Percentiles rank a stretch among this genome's conserved stretches.
Conservation (phyloP, 2,113 vertebrate species). For the Scolopax mira region DNA sequence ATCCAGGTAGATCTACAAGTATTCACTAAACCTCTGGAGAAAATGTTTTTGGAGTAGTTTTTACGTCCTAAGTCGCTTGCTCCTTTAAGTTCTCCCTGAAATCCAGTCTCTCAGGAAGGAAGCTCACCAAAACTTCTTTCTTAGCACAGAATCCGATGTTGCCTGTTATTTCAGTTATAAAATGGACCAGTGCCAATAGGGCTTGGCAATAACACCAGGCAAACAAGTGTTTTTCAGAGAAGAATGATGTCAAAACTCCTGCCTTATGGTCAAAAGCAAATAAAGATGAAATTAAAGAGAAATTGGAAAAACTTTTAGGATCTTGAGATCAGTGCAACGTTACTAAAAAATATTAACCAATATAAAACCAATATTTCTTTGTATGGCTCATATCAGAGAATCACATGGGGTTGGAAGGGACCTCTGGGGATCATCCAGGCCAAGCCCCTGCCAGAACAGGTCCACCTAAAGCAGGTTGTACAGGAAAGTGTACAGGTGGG, state of each 20-base stretch:
- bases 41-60: neutral
- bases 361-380: neutral
- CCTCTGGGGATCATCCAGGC: too few relatives aligned
- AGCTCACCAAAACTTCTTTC: neutral
- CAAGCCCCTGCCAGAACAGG: too few relatives aligned
- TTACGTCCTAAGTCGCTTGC: neutral
- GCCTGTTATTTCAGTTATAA: neutral
- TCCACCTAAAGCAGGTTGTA: too few relatives aligned
- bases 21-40: neutral
- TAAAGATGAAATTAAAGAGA: neutral
- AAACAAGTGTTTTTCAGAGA: neutral
- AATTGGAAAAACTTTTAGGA: neutral
- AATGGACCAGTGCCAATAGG: accelerated
- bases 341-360: neutral
- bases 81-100: neutral
- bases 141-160: neutral
- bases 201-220: neutral
- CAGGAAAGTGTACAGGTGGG: too few relatives aligned
- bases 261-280: neutral
- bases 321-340: neutral
- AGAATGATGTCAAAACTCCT: neutral
- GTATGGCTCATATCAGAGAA: neutral
- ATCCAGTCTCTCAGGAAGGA: neutral
- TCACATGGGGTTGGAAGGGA: too few relatives aligned
- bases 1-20: neutral